phyloP scores from a whole-genome alignment of 2,888 invertebrate genomes.

The Callosobruchus maculatus region DNA sequence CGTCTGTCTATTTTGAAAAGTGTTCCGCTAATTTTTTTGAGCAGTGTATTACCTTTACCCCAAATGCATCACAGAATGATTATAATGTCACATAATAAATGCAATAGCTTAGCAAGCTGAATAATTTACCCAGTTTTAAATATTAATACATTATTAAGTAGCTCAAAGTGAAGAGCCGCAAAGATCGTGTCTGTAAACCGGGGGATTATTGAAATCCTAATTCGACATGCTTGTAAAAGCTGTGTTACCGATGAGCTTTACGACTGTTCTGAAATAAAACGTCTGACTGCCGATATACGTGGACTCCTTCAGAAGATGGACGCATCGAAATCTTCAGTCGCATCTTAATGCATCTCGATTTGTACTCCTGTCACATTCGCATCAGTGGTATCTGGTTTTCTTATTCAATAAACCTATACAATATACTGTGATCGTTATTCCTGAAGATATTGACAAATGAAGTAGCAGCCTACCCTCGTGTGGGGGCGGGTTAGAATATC shows the following conservation, averaged over 20 bases:
- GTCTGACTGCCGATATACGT: background rate
- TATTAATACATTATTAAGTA: background rate
- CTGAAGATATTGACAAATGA: no score
- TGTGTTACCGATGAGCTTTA: background rate
- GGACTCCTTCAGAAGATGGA: background rate
- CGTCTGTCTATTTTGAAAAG: no score
- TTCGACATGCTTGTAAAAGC: slow-evolving; percentile 1
- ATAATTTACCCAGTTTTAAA: background rate
- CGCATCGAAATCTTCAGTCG: background rate
- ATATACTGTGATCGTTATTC: no score
- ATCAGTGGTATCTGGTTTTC: background rate
- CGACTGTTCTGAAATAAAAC: background rate
- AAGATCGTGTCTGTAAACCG: background rate
- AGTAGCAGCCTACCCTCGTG: no score
- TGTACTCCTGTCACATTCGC: background rate
- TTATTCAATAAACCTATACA: background rate
- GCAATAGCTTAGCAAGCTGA: no score
- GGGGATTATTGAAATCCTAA: background rate
- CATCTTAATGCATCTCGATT: background rate
- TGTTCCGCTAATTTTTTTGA: no score
- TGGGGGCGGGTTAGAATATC: no score
- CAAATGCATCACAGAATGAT: no score
- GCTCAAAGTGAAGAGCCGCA: background rate
- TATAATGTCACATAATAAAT: no score
- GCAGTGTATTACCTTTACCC: no score